Evolutionary conservation across 2,888 invertebrate genomes (phyloP).

Genomic region (Orthosia gracilis): DNA sequence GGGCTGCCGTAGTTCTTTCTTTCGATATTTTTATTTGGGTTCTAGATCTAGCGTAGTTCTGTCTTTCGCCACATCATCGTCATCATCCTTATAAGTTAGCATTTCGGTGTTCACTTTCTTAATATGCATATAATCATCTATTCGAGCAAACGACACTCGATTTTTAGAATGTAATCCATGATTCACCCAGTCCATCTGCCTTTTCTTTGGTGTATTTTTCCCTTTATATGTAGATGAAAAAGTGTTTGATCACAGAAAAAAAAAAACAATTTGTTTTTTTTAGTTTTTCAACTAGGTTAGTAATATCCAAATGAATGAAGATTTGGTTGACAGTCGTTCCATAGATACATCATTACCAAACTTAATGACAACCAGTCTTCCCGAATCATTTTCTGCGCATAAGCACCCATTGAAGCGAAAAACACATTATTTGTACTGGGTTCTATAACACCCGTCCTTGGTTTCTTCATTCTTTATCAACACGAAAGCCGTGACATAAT

Average conservation of each 20-base stretch:
- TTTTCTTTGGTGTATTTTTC: background rate
- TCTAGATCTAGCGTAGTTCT: background rate
- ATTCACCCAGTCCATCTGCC: background rate
- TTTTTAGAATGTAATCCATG: background rate
- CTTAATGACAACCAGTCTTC: background rate
- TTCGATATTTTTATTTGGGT: too few relatives aligned
- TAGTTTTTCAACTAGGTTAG: conserved; percentile 5
- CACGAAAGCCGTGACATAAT: conserved; percentile 58
- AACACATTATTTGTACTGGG: background rate
- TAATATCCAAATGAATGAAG: background rate
- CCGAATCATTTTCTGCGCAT: background rate
- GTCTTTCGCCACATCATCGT: background rate
- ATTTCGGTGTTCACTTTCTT: background rate
- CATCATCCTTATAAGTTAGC: background rate
- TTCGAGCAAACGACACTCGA: background rate
- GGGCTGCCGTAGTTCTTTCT: background rate
- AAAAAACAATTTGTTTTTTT: background rate
- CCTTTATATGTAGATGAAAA: too few relatives aligned
- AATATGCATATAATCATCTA: background rate
- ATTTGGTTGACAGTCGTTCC: background rate
- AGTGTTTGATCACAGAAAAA: too few relatives aligned
- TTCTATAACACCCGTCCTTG: conserved; percentile 10
- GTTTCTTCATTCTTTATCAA: conserved; percentile 42
- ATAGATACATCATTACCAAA: background rate
- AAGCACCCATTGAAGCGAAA: background rate